Evolutionary conservation across 1,140 invertebrate species (phyloP), one percentile per base, ranked within the genome.

Genomic region (Drosophila navojoa): DNA sequence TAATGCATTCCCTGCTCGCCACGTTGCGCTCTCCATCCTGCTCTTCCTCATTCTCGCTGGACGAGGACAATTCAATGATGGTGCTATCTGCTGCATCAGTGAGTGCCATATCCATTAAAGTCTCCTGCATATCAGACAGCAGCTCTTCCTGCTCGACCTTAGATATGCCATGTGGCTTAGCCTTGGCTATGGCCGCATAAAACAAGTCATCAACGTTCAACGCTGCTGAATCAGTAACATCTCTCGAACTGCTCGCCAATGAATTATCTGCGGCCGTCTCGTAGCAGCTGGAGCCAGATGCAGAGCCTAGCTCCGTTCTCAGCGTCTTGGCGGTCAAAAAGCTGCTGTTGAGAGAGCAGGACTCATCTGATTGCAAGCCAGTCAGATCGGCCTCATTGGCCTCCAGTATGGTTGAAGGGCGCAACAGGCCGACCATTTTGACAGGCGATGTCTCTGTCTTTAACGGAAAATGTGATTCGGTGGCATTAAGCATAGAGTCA

Each of bases 381-480:
- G 76, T 66, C 2, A 74, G 15, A 55, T 91, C 90, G 0, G 54
- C 50, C 45, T 81, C 76, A 35, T 49, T 81, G 38, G 79, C 78
- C 59, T 92, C 91, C n/a, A 91, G 40, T 25, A 92, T 92, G 32
- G 91, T 92, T 2, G 91, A 92, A 9, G 91, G 91, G 1, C 91
- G 75, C 40, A 92, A 15, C 15, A 92, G 55, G 0, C 91, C 91
- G 5, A 92, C 85, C 90, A 92, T 91, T 59, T 92, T 92, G 0
- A 90, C 77, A 0, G 91, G 91, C 3, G 91, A 92, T 5, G 76
- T 74, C 32, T 78, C 77, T 13, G 61, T n/a, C 1, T 16, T 32
- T 11, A 53, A 15, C 7, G 47, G 50, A 38, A 75, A 15, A 2
- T 50, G 44, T 3, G 74, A 53, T 9, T 84, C 80, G 27, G 67